Base-by-base conservation (phyloP, 2,797 vertebrate species). In the Capromys pilorides region DNA sequence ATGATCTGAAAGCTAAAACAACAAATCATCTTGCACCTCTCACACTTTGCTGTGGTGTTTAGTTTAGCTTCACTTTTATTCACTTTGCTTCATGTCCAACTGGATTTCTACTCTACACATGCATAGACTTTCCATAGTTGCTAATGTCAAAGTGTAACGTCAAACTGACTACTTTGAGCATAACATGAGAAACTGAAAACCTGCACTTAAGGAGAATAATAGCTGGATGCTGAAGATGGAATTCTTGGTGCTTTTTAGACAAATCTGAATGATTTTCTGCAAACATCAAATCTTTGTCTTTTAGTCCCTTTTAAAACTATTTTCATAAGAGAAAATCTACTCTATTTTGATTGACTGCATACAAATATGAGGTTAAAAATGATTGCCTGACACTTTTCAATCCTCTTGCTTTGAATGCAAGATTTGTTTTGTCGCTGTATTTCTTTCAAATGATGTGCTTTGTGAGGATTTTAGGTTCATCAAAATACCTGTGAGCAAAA, bases 61-160 rank as follows among this genome's bases (percentile, higher is more conserved):
- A 97, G 93, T 97, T 94, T 92, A 91, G 95, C 94, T 98, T 96
- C 95, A 90, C 69, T 21, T 57, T 92, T 84, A 90, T 94, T 64
- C 39, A 36, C 73, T 97, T 97, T 90, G 75, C 88, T 96, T 96
- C 89, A 51, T 61, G 90, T 93, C 78, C 86, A 96, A 69, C 67
- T 96, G 26, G 18, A 90, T 90, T 97, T 97, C 91, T 96, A 62
- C 96, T 97, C 97, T 93, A 94, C 88, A 95, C 0, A 71, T 93
- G 88, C 87, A 78, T 78, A 91, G 3, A 94, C 83, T 97, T 97
- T 96, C 49, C 95, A 87, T 81, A 93, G 69, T 95, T 94, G 97
- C 97, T 97, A 94, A 97, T 98, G 97, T 95, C 90, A 96, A 97
- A 96, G 88, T 62, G 14, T 16, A 91, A 62, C 31, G 49, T 73